phyloP scores from a whole-genome alignment of 2,113 vertebrate species.

The Cephalopterus ornatus region DNA sequence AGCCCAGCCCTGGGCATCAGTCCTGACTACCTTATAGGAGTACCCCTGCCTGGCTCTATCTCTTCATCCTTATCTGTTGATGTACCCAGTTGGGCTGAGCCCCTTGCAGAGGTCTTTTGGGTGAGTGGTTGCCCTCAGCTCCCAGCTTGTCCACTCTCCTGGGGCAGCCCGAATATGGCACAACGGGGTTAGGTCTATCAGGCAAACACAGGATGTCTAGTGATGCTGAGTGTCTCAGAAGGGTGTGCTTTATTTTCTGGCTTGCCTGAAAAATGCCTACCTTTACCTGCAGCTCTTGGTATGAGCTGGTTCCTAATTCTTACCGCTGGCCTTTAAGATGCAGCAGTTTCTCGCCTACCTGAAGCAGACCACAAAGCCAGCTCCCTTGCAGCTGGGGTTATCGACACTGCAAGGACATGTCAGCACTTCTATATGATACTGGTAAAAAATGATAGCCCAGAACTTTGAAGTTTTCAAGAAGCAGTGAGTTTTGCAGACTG shows the following conservation, averaged over 20 bases:
- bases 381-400: not conserved
- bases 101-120: not conserved
- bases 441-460: not conserved
- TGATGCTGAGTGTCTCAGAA: not conserved
- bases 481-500: not conserved
- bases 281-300: not conserved
- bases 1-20: not conserved
- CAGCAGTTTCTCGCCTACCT: not conserved
- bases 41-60: not conserved
- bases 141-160: not conserved
- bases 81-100: not conserved
- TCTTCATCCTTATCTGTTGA: not conserved
- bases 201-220: not conserved
- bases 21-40: rapidly evolving
- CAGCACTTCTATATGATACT: not conserved
- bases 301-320: not conserved
- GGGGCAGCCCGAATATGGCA: not conserved
- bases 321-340: not conserved
- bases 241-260: not conserved
- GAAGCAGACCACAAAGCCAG: not conserved
- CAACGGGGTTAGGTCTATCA: rapidly evolving
- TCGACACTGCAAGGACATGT: not conserved
- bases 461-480: not conserved
- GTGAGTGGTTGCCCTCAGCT: not conserved
- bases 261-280: not conserved